Evolutionary conservation across 2,797 vertebrate species (phyloP), one percentile per base, ranked within the genome.

Genomic region (Dallia pectoralis): DNA sequence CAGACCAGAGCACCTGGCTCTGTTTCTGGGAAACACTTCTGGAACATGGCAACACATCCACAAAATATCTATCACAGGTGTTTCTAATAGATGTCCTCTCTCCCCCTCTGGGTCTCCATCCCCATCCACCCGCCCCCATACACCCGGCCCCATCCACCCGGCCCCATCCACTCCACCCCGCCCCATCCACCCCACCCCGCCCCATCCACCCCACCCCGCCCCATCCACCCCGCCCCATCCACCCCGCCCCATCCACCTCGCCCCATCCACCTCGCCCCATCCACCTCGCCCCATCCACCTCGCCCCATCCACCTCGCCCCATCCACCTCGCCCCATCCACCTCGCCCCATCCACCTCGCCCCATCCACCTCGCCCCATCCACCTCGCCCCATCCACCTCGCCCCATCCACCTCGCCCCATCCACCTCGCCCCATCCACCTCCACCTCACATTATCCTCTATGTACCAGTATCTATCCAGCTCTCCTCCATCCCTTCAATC

Each of bases 71-170:
- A 36, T 36, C 33, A 44, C 40, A 44, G 40, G 40, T 44, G 40
- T 44, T 44, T 11, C 40, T 44, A 44, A 44, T 8, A 11, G 11
- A 32, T n/a, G n/a, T n/a, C n/a, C n/a, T n/a, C n/a, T n/a, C n/a
- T n/a, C n/a, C n/a, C n/a, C n/a, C n/a, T n/a, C n/a, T n/a, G n/a
- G n/a, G n/a, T n/a, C n/a, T n/a, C n/a, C n/a, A n/a, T n/a, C n/a
- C 22, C 4, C 22, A 8, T 8, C n/a, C 12, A 27, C 56, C 22
- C 12, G n/a, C n/a, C n/a, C n/a, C 22, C 40, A 2, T 14, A 15
- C 29, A 1, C n/a, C 0, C 0, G 11, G 3, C 9, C 32, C 5
- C 18, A n/a, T n/a, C n/a, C n/a, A n/a, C 27, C 11, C 2, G 0
- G 0, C 30, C 7, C 19, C 30, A 12, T 32, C 29, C 32, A n/a